Evolutionary conservation across 2,888 invertebrate species (phyloP), one percentile per base, ranked within the genome.

Genomic region (Galerucella pusilla): DNA sequence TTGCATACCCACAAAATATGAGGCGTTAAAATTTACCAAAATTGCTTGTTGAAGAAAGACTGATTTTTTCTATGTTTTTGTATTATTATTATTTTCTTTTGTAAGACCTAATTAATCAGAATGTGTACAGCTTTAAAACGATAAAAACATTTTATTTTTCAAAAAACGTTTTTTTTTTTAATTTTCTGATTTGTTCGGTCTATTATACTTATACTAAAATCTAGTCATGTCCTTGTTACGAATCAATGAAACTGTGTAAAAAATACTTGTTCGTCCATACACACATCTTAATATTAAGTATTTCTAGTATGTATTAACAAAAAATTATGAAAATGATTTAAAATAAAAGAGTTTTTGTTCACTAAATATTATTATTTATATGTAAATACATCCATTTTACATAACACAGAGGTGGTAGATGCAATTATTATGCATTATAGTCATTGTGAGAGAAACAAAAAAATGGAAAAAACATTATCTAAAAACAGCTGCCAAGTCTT

Each of bases 211-310:
- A 63, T 71, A 57, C 20, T 64, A 70, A 65, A 57, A 70, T 77
- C 74, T 74, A 77, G 74, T 75, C 75, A 77, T 64, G 64, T 63
- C 69, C 69, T 75, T 74, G 69, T 77, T 73, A 70, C 45, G 16
- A 73, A 71, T 5, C 71, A 66, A 60, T 74, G 71, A 72, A 59
- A 67, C n/a, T 60, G 59, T 66, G 45, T 68, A 68, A 73, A 75
- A 74, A 77, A 64, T 63, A 72, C 74, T 64, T 71, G 68, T 76
- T 76, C 73, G 73, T 76, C 76, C 76, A 76, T 57, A 64, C 72
- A 60, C 72, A 66, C 59, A 59, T n/a, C 28, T 11, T 70, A 66
- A 60, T 49, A 49, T 46, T 72, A 67, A 72, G 72, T 67, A 71
- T 65, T 71, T 71, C 71, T 71, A 71, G 64, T 65, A 71, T 25